These are phyloP conservation scores for Listronotus oregonensis DNA, from an alignment of 1,140 invertebrate species.

Conservation along the genomic window DNA sequence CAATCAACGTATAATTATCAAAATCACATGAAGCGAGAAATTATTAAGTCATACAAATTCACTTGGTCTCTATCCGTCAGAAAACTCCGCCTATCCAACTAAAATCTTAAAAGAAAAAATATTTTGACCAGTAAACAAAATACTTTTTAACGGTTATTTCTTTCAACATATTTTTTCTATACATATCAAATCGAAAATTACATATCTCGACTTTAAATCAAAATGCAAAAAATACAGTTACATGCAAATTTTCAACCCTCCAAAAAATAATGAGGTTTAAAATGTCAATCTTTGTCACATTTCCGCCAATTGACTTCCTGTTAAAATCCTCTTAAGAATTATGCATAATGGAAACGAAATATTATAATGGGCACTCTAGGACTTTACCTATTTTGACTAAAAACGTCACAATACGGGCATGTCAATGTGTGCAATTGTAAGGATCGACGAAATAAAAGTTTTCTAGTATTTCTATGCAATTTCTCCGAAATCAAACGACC, in stretches of 20 bases:
- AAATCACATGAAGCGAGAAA: too few species aligned
- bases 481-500: neutral
- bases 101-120: too few species aligned
- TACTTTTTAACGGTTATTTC: constrained; percentile 11
- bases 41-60: too few species aligned
- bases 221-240: constrained; percentile 8
- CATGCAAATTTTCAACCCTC: constrained; percentile 28
- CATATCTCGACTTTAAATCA: constrained; percentile 23
- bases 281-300: constrained; percentile 37
- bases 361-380: constrained; percentile 31
- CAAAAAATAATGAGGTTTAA: constrained; percentile 28
- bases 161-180: constrained; percentile 13
- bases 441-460: constrained; percentile 12
- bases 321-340: constrained; percentile 17
- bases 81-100: too few species aligned
- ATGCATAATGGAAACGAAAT: constrained; percentile 33
- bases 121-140: too few species aligned
- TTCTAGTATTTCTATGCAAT: constrained; percentile 3
- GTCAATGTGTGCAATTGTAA: constrained; percentile 25
- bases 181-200: constrained; percentile 24
- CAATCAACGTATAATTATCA: too few species aligned
- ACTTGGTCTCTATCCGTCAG: too few species aligned
- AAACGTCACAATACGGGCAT: constrained; percentile 33
- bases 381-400: constrained; percentile 35
- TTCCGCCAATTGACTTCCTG: constrained; percentile 38